phyloP scores from a whole-genome alignment of 2,797 vertebrate genomes.

The Garrulus glandarius region DNA sequence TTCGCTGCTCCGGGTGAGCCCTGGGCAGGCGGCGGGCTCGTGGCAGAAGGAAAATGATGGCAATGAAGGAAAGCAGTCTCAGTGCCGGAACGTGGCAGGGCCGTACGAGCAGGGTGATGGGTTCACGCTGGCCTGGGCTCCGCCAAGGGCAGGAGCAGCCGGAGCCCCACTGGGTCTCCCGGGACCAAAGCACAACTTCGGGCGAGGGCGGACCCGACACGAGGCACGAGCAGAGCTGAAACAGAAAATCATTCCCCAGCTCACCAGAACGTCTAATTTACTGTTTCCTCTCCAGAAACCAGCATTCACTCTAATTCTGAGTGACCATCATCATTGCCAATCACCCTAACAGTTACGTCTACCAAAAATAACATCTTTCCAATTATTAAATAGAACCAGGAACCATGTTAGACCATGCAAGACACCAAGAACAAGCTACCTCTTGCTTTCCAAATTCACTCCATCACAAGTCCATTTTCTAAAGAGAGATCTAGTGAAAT shows the following conservation, averaged over 20 bases:
- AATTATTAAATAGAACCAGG: not conserved
- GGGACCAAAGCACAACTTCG: not conserved
- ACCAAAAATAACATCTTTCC: not conserved
- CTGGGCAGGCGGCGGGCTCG: rapidly evolving
- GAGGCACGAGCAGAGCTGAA: not conserved
- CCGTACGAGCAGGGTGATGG: no score
- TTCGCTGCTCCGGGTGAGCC: not conserved
- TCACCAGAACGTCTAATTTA: not conserved
- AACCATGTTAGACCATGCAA: rapidly evolving
- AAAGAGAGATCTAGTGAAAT: not conserved
- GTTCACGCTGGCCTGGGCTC: not conserved
- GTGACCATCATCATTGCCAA: rapidly evolving
- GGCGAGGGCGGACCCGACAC: not conserved
- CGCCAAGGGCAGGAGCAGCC: not conserved
- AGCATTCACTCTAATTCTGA: not conserved
- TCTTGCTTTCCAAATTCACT: not conserved
- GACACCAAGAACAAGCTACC: not conserved
- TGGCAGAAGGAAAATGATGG: not conserved
- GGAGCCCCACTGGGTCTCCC: not conserved
- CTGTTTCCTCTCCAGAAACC: not conserved
- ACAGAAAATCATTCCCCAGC: not conserved
- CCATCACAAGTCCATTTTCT: not conserved
- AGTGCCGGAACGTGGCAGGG: not conserved
- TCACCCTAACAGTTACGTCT: rapidly evolving
- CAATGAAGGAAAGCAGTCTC: not conserved